phyloP scores from a whole-genome alignment of 2,888 invertebrate species.

The Sabellastarte sp. region DNA sequence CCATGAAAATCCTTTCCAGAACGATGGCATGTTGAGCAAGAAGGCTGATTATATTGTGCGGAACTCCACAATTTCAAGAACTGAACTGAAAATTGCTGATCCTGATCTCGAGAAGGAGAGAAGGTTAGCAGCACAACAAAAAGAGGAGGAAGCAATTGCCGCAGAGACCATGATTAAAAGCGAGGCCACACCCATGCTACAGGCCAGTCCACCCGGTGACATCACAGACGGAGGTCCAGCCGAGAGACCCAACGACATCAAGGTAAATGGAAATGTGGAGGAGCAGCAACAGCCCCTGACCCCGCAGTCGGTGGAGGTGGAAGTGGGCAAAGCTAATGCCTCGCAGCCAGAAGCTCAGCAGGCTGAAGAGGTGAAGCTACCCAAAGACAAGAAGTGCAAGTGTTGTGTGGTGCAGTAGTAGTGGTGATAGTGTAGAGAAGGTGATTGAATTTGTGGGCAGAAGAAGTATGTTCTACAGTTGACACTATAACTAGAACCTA shows the following conservation, averaged over 20 bases:
- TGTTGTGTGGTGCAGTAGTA: slow-evolving; percentile 17
- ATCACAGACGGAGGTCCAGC: background rate
- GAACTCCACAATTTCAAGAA: slow-evolving; percentile 57
- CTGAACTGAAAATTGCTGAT: slow-evolving; percentile 47
- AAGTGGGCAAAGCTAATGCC: slow-evolving; percentile 19
- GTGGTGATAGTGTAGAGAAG: no score
- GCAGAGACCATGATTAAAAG: background rate
- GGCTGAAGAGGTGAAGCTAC: slow-evolving; percentile 22
- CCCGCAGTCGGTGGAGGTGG: slow-evolving; percentile 21
- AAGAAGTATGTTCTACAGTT: no score
- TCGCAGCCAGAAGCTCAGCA: slow-evolving; percentile 21
- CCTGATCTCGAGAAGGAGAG: slow-evolving; percentile 24
- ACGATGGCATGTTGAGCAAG: slow-evolving; percentile 89
- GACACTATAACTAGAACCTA: no score
- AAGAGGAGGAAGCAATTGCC: background rate
- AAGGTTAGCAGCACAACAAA: no score
- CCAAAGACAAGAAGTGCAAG: slow-evolving; percentile 18
- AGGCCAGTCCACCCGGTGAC: background rate
- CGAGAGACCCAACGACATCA: slow-evolving; percentile 5
- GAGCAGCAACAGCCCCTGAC: slow-evolving; percentile 10
- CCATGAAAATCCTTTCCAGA: slow-evolving; percentile 96
- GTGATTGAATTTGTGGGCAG: no score
- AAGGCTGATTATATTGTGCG: slow-evolving; percentile 96
- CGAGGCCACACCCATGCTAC: background rate
- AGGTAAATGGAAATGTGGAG: slow-evolving; percentile 18